Conservation (phyloP, 1,140 invertebrate genomes). For the Centruroides sculpturatus region DNA sequence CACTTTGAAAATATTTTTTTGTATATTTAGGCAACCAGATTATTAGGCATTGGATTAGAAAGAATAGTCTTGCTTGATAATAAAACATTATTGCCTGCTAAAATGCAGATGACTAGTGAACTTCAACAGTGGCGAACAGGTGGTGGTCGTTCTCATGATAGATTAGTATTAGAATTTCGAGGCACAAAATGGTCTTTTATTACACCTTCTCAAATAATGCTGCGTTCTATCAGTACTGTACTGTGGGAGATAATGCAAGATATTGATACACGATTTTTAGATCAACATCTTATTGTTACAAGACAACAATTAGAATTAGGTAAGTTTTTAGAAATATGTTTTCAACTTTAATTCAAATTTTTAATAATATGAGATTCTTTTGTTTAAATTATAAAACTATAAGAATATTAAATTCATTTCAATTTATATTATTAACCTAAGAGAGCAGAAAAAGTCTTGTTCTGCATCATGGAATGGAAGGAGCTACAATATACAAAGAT, state of each 20-base stretch:
- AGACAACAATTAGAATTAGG: conserved; percentile 8
- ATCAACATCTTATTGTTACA: conserved; percentile 13
- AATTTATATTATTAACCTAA: no score
- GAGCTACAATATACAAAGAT: conserved; percentile 27
- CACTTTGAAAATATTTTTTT: neutral
- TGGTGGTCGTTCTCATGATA: conserved; percentile 45
- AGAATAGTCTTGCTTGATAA: conserved; percentile 49
- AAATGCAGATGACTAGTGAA: conserved; percentile 43
- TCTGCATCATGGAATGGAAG: neutral
- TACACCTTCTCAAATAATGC: conserved; percentile 31
- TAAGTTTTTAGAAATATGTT: neutral
- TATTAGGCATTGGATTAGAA: conserved; percentile 45
- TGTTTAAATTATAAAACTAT: no score
- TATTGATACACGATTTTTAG: conserved; percentile 28
- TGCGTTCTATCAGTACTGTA: conserved; percentile 36
- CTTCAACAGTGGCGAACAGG: conserved; percentile 49
- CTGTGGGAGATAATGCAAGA: conserved; percentile 41
- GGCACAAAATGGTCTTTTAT: conserved; percentile 42
- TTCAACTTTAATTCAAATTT: no score
- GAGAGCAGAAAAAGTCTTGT: neutral
- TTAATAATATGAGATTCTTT: no score
- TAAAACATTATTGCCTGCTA: conserved; percentile 43
- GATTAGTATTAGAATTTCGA: conserved; percentile 47
- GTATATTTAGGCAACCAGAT: conserved; percentile 38
- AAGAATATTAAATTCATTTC: no score